phyloP scores from a whole-genome alignment of 2,888 invertebrate species.

The Hypomecis punctinalis region DNA sequence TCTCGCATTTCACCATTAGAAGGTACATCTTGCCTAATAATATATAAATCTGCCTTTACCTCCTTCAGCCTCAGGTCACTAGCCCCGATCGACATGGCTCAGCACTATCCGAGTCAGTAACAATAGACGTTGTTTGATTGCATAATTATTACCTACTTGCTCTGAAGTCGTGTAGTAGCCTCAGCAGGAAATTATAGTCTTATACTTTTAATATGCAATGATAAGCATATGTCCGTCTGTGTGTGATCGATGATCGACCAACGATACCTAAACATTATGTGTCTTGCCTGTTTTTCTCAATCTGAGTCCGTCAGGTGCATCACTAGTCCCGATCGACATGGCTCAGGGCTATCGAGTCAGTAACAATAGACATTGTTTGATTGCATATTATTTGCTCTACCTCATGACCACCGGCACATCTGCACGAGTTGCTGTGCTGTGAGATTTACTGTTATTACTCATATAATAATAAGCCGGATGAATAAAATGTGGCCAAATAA shows the following conservation, averaged over 20 bases:
- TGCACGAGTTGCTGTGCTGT: constrained; percentile 27
- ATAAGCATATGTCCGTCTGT: too few species aligned
- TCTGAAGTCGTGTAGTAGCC: too few species aligned
- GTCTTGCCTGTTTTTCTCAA: too few species aligned
- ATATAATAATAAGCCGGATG: constrained; percentile 4
- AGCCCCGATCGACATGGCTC: constrained; percentile 58
- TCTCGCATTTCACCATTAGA: too few species aligned
- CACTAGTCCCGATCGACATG: constrained; percentile 51
- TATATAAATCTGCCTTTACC: too few species aligned
- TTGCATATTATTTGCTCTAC: constrained; percentile 46
- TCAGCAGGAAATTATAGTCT: too few species aligned
- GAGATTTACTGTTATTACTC: constrained; percentile 4
- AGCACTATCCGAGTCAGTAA: constrained; percentile 57
- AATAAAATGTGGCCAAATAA: neutral
- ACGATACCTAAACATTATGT: too few species aligned
- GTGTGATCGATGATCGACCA: too few species aligned
- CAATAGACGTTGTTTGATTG: constrained; percentile 67
- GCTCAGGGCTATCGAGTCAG: constrained; percentile 60
- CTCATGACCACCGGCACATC: constrained; percentile 39
- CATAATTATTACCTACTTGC: constrained; percentile 55
- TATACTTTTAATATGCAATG: too few species aligned
- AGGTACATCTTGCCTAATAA: too few species aligned
- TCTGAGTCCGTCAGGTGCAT: neutral
- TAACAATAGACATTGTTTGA: constrained; percentile 69
- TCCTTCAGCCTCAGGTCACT: too few species aligned